Conservation (phyloP, 2,113 vertebrate species). For the Ptilorrhoa leucosticta region DNA sequence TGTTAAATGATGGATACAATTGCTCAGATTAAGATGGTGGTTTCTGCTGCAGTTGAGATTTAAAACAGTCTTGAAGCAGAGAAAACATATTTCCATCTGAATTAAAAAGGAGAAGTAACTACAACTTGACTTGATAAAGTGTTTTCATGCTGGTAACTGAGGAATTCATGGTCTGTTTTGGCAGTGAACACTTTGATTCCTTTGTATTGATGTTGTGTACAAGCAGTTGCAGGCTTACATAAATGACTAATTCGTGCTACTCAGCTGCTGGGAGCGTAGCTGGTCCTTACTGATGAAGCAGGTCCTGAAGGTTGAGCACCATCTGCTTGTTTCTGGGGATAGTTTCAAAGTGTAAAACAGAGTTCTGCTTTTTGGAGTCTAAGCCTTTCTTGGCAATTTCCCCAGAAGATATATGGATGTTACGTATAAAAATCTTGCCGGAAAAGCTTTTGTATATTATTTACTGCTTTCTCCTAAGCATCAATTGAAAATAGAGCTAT, state of each 20-base stretch:
- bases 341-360: not conserved
- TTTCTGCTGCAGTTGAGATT: not conserved
- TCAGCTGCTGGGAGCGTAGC: not conserved
- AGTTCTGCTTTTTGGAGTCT: not conserved
- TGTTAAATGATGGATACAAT: not conserved
- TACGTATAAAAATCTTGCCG: not conserved
- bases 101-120: not conserved
- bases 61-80: not conserved
- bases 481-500: not conserved
- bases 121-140: not conserved
- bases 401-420: not conserved
- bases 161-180: not conserved
- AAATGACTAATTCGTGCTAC: not conserved
- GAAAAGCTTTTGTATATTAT: not conserved
- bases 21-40: not conserved
- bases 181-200: not conserved
- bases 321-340: conserved; percentile 14
- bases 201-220: not conserved
- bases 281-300: not conserved
- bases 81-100: not conserved
- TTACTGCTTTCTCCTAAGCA: not conserved
- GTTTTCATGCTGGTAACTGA: not conserved
- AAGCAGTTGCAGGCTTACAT: not conserved
- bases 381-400: not conserved
- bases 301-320: conserved; percentile 20